Conservation (phyloP, 2,113 vertebrate genomes). For the Rhizomys pruinosus region DNA sequence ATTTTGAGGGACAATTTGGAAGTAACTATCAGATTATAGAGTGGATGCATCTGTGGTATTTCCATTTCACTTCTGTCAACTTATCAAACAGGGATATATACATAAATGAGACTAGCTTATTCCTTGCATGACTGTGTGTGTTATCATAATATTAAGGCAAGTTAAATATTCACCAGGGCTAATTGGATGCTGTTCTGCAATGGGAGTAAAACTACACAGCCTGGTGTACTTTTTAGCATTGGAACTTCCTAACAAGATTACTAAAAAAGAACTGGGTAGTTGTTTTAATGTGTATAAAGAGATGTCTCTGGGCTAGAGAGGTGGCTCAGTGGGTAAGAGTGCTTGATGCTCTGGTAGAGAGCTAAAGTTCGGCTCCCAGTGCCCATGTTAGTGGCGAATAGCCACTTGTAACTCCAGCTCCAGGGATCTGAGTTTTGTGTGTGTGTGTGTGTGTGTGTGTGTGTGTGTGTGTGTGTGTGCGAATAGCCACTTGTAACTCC, state of each 20-base stretch:
- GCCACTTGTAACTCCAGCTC: background rate
- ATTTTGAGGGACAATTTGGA: background rate
- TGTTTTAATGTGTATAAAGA: background rate
- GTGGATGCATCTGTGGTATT: background rate
- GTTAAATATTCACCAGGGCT: background rate
- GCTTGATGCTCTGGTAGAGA: background rate
- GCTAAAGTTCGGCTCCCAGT: background rate
- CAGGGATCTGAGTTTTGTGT: background rate
- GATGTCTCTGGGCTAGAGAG: background rate
- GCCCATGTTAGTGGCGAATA: no score
- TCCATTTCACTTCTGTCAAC: background rate
- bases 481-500: background rate
- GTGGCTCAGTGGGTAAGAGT: background rate
- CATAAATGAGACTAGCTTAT: background rate
- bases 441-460: background rate
- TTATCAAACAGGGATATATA: rapidly evolving
- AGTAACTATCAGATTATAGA: background rate
- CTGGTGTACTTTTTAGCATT: background rate
- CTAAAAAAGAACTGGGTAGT: background rate
- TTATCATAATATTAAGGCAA: background rate
- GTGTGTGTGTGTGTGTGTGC: background rate
- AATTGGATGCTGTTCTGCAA: background rate
- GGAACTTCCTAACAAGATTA: background rate
- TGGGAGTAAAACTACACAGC: background rate
- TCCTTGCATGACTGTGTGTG: background rate